These are phyloP conservation scores for Acheta domesticus DNA, from an alignment of 2,888 invertebrate genomes.

Conservation along the genomic window DNA sequence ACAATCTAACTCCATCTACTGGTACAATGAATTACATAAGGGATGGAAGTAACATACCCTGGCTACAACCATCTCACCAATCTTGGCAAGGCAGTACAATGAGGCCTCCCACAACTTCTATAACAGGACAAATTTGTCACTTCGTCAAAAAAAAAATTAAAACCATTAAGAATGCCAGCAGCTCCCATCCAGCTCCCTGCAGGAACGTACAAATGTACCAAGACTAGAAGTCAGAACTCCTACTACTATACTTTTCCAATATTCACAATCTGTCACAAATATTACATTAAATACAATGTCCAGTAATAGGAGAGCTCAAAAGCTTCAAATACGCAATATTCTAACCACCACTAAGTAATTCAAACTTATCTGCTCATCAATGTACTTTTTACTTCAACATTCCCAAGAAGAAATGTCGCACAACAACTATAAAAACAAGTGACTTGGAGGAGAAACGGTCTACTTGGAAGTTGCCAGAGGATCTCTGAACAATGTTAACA, in stretches of 20 bases:
- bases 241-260: not conserved
- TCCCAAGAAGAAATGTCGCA: slow-evolving; percentile 5
- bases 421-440: not conserved
- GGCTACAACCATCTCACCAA: not conserved
- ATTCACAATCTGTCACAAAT: not conserved
- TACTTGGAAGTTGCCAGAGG: not conserved
- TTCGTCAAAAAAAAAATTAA: not conserved
- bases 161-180: not conserved
- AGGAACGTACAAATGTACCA: not conserved
- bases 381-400: not conserved
- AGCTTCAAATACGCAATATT: not conserved
- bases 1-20: not conserved
- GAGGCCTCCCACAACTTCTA: slow-evolving; percentile 3
- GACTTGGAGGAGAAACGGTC: not conserved
- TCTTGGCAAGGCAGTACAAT: not conserved
- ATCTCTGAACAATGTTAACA: not conserved
- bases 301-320: not conserved
- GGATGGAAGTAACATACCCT: not conserved
- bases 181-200: not conserved
- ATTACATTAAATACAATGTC: not conserved
- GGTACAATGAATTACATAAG: not conserved
- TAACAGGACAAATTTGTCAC: not conserved
- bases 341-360: not conserved
- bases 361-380: not conserved
- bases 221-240: not conserved